Evolutionary conservation across 2,113 vertebrate genomes (phyloP).

Genomic region (Toxotes chatareus): DNA sequence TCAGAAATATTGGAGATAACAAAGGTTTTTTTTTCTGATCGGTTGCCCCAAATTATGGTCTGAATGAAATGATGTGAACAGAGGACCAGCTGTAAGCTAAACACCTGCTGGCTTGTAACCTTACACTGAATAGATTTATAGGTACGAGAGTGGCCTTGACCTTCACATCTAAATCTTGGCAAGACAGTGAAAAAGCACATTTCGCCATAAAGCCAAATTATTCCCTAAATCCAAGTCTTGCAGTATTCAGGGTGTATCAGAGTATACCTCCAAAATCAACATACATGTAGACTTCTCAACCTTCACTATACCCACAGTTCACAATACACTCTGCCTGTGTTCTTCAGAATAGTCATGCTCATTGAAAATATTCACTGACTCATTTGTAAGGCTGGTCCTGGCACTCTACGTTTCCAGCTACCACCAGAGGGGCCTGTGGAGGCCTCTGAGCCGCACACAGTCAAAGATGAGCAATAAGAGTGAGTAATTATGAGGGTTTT

Average conservation of each 20-base stretch:
- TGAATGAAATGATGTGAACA: background rate
- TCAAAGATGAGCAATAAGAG: conserved; percentile 31
- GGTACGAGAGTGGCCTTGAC: background rate
- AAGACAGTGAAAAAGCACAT: background rate
- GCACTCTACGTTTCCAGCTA: background rate
- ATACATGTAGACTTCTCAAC: background rate
- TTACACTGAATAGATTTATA: background rate
- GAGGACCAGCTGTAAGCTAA: background rate
- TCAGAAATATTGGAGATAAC: background rate
- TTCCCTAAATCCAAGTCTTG: background rate
- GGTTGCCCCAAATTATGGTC: background rate
- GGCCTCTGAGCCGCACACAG: conserved; percentile 19
- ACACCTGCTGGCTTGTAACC: background rate
- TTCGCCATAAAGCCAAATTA: background rate
- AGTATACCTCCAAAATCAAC: background rate
- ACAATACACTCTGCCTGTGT: background rate
- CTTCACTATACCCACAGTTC: background rate
- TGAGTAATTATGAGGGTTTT: conserved; percentile 46
- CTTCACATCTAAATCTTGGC: background rate
- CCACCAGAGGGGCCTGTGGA: conserved; percentile 17
- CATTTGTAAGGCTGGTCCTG: conserved; percentile 5
- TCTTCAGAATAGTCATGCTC: background rate
- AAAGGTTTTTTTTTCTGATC: background rate
- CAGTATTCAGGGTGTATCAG: too few relatives aligned
- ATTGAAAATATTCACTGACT: conserved; percentile 3